These are phyloP conservation scores for Bergia sp. DNA, from an alignment of 92 coral and sea anemone genomes.

Conservation along the genomic window DNA sequence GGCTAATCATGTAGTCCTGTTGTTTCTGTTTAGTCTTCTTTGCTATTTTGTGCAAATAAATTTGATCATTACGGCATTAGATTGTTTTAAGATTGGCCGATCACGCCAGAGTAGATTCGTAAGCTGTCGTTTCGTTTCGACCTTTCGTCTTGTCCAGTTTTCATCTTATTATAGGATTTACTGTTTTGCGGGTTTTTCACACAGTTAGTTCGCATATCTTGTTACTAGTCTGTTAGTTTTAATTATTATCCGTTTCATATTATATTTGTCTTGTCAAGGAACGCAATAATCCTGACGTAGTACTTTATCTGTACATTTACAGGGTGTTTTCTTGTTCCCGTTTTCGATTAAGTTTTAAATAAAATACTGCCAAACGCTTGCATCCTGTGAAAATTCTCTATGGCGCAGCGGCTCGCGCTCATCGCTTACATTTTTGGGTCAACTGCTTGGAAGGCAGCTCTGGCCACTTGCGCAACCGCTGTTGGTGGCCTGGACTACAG, in stretches of 20 bases:
- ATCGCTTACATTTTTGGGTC: background rate
- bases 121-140: background rate
- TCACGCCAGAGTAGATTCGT: background rate
- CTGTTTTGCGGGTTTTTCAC: background rate
- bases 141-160: background rate
- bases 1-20: background rate
- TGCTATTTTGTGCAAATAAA: background rate
- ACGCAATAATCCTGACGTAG: background rate
- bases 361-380: no score
- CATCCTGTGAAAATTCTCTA: background rate
- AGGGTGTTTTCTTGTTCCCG: no score
- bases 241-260: background rate
- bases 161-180: background rate
- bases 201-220: background rate
- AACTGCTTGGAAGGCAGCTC: constrained; percentile 11
- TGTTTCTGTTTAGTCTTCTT: no score
- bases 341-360: no score
- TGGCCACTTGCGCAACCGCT: constrained; percentile 60
- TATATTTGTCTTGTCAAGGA: background rate
- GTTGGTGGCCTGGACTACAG: constrained; percentile 72
- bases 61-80: background rate
- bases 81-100: background rate
- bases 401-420: background rate
- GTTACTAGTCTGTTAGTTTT: background rate
- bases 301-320: no score